Conservation (phyloP, 37 sponge, comb jelly and placozoan genomes). For the Hormiphora californensis region DNA sequence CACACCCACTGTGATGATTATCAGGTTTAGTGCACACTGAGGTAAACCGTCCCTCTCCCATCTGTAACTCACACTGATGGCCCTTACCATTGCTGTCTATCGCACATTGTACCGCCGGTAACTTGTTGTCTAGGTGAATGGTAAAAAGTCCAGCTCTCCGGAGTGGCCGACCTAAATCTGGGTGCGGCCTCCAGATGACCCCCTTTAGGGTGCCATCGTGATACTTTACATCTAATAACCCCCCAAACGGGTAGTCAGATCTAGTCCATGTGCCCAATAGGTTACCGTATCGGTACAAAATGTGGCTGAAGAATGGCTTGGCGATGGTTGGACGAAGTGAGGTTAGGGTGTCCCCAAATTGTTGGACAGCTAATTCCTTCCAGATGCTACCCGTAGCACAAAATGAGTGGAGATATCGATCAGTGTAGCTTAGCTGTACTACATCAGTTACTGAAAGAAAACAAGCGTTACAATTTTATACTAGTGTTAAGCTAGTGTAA, state of each 20-base stretch:
- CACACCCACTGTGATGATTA: no score
- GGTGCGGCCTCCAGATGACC: slow-evolving; percentile 24
- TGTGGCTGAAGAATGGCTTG: slow-evolving; percentile 5
- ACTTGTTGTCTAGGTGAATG: not conserved
- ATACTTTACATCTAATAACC: slow-evolving; percentile 6
- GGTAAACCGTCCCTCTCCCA: no score
- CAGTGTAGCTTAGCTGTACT: not conserved
- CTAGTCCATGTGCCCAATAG: slow-evolving; percentile 26
- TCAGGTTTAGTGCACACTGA: no score
- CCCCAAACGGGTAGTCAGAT: slow-evolving; percentile 47
- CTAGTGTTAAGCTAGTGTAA: not conserved
- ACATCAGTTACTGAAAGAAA: not conserved
- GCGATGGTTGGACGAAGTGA: not conserved
- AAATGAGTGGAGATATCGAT: not conserved
- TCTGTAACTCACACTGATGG: not conserved
- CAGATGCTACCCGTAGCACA: not conserved
- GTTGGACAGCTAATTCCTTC: not conserved
- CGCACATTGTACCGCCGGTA: not conserved
- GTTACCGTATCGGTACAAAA: not conserved
- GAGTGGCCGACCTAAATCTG: slow-evolving; percentile 37
- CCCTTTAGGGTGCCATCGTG: not conserved
- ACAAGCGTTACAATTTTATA: not conserved
- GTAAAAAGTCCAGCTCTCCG: slow-evolving; percentile 40
- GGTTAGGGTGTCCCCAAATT: not conserved
- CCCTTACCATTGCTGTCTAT: not conserved